These are phyloP conservation scores for Apis dorsata DNA, from an alignment of 1,140 invertebrate genomes.

Conservation along the genomic window DNA sequence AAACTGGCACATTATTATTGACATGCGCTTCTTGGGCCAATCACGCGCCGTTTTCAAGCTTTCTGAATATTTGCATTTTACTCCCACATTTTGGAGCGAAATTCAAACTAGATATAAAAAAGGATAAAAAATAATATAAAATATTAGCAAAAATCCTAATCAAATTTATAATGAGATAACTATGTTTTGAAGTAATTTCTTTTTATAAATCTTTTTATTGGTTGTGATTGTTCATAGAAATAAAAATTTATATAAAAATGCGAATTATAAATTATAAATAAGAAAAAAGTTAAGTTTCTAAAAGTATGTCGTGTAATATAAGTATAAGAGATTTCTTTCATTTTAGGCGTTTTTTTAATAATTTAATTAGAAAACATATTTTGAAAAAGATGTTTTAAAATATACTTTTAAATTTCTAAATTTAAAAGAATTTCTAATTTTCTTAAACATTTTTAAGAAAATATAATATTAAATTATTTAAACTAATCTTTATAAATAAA, in stretches of 20 bases:
- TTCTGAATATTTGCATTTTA: too few species aligned
- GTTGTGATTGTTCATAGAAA: background rate
- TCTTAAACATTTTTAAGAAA: background rate
- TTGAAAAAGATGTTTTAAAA: background rate
- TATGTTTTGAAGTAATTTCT: background rate
- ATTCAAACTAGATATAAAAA: background rate
- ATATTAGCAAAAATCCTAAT: background rate
- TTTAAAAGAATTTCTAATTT: background rate
- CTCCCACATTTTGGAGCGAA: background rate
- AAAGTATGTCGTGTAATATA: background rate
- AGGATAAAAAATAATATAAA: background rate
- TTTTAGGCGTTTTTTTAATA: background rate
- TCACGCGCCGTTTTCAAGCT: too few species aligned
- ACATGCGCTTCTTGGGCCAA: conserved; percentile 32
- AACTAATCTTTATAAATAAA: background rate
- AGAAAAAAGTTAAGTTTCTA: background rate
- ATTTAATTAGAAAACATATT: too few species aligned
- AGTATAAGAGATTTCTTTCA: background rate
- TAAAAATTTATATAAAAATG: background rate
- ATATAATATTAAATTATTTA: background rate
- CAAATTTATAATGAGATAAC: background rate
- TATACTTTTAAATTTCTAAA: too few species aligned
- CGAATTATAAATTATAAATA: background rate
- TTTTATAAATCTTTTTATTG: too few species aligned
- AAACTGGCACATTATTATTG: background rate